phyloP scores from a whole-genome alignment of 1,140 invertebrate genomes.

The Drosophila insularis region DNA sequence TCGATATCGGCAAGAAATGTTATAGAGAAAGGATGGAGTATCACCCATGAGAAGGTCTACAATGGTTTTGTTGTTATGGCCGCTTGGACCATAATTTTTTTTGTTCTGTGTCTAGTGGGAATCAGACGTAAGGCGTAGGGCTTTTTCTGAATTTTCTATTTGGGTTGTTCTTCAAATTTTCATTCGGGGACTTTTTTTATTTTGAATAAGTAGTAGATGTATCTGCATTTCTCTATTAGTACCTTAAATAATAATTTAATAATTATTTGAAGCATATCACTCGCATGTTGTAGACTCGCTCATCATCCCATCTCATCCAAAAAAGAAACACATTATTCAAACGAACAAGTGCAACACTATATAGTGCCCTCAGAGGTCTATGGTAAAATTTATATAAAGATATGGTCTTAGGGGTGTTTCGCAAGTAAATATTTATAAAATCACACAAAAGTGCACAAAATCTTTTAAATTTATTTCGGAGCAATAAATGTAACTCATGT shows the following conservation, averaged over 20 bases:
- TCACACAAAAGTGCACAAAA: constrained; percentile 40
- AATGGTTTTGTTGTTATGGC: constrained; percentile 85
- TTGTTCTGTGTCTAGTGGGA: constrained; percentile 82
- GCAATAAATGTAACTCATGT: constrained; percentile 9
- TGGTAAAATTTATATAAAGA: constrained; percentile 19
- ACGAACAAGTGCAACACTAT: constrained; percentile 35
- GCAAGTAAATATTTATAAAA: constrained; percentile 69
- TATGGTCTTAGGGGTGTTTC: constrained; percentile 73
- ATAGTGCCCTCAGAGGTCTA: constrained; percentile 7
- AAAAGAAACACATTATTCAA: constrained; percentile 33
- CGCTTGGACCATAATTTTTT: constrained; percentile 84
- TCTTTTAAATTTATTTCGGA: constrained; percentile 42
- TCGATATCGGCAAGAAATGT: constrained; percentile 86
- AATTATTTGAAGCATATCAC: constrained; percentile 74
- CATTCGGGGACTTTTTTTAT: constrained; percentile 36
- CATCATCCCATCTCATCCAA: constrained; percentile 47
- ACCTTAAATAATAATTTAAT: constrained; percentile 65
- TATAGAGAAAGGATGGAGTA: constrained; percentile 85
- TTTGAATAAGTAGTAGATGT: constrained; percentile 21
- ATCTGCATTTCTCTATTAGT: constrained; percentile 72
- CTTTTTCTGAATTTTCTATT: neutral
- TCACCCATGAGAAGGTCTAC: constrained; percentile 84
- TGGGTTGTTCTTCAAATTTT: constrained; percentile 31
- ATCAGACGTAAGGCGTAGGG: constrained; percentile 81
- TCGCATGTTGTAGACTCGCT: constrained; percentile 69